Conservation (phyloP, 2,797 vertebrate species). For the Phrynocephalus guinanensis region DNA sequence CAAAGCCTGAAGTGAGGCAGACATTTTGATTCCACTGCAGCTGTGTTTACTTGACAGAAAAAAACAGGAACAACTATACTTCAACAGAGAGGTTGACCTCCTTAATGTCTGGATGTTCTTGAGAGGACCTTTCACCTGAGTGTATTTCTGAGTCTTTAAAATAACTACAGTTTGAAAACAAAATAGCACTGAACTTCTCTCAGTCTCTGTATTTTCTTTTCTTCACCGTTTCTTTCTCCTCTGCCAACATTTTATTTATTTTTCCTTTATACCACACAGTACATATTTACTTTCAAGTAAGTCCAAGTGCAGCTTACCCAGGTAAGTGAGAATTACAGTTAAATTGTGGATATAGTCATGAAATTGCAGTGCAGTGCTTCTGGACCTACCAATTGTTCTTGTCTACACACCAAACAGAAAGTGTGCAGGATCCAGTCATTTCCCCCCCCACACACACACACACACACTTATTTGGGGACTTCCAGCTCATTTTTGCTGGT, state of each 20-base stretch:
- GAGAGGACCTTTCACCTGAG: not conserved
- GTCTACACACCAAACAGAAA: too few species aligned
- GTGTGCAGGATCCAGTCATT: too few species aligned
- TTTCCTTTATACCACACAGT: not conserved
- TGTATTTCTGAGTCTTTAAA: not conserved
- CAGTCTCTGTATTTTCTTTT: not conserved
- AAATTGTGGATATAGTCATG: not conserved
- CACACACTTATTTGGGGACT: too few species aligned
- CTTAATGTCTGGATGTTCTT: not conserved
- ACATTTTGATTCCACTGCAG: not conserved
- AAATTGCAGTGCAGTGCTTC: not conserved
- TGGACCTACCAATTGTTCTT: too few species aligned
- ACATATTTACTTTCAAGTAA: not conserved
- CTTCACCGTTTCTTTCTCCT: not conserved
- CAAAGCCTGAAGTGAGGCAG: not conserved
- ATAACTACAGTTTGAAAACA: not conserved
- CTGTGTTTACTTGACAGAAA: not conserved
- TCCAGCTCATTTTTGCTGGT: too few species aligned
- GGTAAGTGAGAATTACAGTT: not conserved
- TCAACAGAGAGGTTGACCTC: not conserved
- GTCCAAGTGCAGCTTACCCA: not conserved
- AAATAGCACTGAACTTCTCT: not conserved
- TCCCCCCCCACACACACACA: too few species aligned
- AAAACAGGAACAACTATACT: not conserved
- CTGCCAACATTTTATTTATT: not conserved